Evolutionary conservation across 2,797 vertebrate genomes (phyloP), one percentile per base, ranked within the genome.

Genomic region (Sylvia borin): DNA sequence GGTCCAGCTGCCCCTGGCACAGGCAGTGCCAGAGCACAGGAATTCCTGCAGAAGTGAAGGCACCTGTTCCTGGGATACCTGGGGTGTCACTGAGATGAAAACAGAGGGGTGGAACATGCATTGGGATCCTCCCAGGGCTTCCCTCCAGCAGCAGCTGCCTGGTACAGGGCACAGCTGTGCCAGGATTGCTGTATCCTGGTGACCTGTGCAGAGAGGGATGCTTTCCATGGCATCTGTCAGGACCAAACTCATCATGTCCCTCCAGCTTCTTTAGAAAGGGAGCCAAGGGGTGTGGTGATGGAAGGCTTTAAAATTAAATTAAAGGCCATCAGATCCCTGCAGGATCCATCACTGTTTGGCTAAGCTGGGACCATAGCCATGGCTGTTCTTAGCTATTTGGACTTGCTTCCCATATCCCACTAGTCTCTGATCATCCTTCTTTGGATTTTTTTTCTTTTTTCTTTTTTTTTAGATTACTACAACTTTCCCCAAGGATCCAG

Each of bases 401-500:
- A 82, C 21, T 68, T 13, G 10, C 15, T 66, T 71, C 48, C 50
- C 4, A 0, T 12, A 24, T 36, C 43, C 36, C 53, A 4, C 73
- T 45, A 13, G 9, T 75, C 21, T 47, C 79, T 95, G 43, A 81
- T 51, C 7, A 1, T 43, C 58, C 76, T 62, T 38, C 40, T 55
- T 86, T 70, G 40, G 2, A 11, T 92, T 94, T 92, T 51, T 57
- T 22, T 3, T 21, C 13, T 20, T 11, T 5, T 40, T 15, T 9
- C 3, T 40, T 32, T n/a, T 45, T 36, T 36, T 75, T 50, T 29
- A 99, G 99, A 99, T 99, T 79, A 99, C 99, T 34, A 99, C 99
- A 16, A 99, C 99, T n/a, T 99, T 99, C 95, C 99, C 99, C 86
- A 99, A 99, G 97, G 99, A 99, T 97, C 99, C 99, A 14, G 99